Conservation (phyloP, 1,140 invertebrate genomes). For the Wasmannia auropunctata region DNA sequence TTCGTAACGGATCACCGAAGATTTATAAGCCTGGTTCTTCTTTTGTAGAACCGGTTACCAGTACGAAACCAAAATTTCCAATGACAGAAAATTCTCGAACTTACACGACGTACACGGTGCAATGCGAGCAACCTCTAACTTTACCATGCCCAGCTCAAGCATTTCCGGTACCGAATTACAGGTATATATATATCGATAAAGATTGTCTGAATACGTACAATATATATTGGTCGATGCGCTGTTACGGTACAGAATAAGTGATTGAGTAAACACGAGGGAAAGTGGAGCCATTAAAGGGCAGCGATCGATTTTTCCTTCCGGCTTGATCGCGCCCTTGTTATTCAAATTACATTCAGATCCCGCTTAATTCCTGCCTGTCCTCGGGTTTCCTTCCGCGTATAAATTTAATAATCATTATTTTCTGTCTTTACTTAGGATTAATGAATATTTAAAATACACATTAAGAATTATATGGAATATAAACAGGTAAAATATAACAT, state of each 20-base stretch:
- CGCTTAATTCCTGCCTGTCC: neutral
- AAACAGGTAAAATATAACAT: neutral
- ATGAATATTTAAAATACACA: neutral
- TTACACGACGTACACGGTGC: conserved; percentile 79
- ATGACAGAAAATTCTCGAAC: conserved; percentile 87
- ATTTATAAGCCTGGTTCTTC: conserved; percentile 41
- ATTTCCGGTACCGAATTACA: conserved; percentile 86
- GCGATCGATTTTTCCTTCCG: conserved; percentile 34
- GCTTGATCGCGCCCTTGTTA: conserved; percentile 36
- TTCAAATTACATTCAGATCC: conserved; percentile 32
- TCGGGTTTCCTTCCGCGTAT: neutral
- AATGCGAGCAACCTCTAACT: conserved; percentile 85
- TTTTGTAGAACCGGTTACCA: conserved; percentile 89
- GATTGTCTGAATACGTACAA: neutral
- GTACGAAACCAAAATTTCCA: conserved; percentile 90
- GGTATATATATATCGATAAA: conserved; percentile 57
- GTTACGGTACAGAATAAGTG: neutral
- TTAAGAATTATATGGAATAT: neutral
- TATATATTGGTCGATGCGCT: neutral
- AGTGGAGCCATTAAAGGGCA: conserved; percentile 30
- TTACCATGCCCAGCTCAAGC: conserved; percentile 88
- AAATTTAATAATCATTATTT: conserved; percentile 15
- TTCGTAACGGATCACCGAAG: neutral
- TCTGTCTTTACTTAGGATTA: neutral
- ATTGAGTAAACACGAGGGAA: conserved; percentile 28